Evolutionary conservation across 2,888 invertebrate genomes (phyloP), one percentile per base, ranked within the genome.

Genomic region (Pachliopta kotzebuea): DNA sequence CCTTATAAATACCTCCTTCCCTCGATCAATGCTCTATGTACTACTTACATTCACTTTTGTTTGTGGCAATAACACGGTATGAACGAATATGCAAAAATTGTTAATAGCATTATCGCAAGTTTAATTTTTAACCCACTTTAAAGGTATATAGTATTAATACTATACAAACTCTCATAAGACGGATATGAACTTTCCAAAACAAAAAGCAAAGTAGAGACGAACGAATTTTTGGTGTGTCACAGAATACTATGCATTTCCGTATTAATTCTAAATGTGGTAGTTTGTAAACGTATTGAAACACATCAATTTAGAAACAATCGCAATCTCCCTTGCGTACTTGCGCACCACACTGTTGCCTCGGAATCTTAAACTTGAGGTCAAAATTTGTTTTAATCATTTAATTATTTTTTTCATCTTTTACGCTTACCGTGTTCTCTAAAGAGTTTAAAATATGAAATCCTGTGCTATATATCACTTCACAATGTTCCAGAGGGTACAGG

Each of bases 31-130:
- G 21, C 45, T 55, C 61, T 67, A 69, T 26, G 29, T 42, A 61
- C 52, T 69, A 65, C 85, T 85, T 83, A 88, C 90, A 85, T 88
- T 90, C 88, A 88, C 88, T 89, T 90, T 87, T 89, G 81, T 85
- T 85, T 84, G 85, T 50, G 55, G 76, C 77, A 78, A 74, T 77
- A 73, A 71, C 69, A 69, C 61, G 65, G 64, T 65, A 63, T 68
- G 61, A 62, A 26, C 64, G 65, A 62, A 68, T 56, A 69, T 55
- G 65, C 49, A 45, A 50, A 54, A 57, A 60, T 50, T 55, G n/a
- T 49, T 26, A 55, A 63, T 49, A 37, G 49, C 54, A 52, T 69
- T 60, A 68, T 65, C 54, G 62, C 53, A 37, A 56, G 59, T 63
- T 63, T 70, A 55, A 65, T 64, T 63, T 69, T 69, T 54, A 69